These are phyloP conservation scores for Gymnorhina tibicen DNA, from an alignment of 2,113 vertebrate genomes.

Conservation along the genomic window DNA sequence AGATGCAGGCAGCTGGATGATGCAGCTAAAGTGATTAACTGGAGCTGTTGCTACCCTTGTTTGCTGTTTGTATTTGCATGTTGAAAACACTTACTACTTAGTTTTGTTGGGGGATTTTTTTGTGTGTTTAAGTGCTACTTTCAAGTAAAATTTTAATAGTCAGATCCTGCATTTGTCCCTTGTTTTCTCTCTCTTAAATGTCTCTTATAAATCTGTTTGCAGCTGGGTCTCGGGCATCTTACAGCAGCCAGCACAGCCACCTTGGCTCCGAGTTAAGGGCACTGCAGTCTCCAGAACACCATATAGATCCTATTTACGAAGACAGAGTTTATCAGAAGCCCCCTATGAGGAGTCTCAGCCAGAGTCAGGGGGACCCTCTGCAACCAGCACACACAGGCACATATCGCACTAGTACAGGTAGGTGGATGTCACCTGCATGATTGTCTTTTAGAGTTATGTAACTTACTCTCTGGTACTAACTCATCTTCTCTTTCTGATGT, in stretches of 20 bases:
- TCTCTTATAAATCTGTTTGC: conserved; percentile 1
- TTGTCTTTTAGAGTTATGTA: not conserved
- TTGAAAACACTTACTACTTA: not conserved
- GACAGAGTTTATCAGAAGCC: conserved; percentile 96
- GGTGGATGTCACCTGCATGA: conserved; percentile 20
- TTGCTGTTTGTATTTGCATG: conserved; percentile 11
- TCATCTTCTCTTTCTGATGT: not conserved
- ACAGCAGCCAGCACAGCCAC: conserved; percentile 95
- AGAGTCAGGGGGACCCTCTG: conserved; percentile 92
- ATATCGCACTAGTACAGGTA: conserved; percentile 95
- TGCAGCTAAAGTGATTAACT: conserved; percentile 22
- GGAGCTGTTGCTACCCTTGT: not conserved
- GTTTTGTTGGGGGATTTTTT: not conserved
- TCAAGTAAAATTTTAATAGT: not conserved
- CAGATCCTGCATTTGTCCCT: not conserved
- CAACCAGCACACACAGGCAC: conserved; percentile 83
- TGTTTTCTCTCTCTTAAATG: not conserved
- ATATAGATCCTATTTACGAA: conserved; percentile 98
- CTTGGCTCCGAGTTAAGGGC: conserved; percentile 91
- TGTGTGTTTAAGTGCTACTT: not conserved
- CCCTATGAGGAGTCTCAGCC: conserved; percentile 95
- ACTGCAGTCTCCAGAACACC: conserved; percentile 95
- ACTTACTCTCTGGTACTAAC: not conserved
- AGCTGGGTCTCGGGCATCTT: conserved; percentile 91
- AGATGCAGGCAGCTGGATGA: not conserved